Evolutionary conservation across 2,113 vertebrate species (phyloP).

Genomic region (Pseudopodoces humilis): DNA sequence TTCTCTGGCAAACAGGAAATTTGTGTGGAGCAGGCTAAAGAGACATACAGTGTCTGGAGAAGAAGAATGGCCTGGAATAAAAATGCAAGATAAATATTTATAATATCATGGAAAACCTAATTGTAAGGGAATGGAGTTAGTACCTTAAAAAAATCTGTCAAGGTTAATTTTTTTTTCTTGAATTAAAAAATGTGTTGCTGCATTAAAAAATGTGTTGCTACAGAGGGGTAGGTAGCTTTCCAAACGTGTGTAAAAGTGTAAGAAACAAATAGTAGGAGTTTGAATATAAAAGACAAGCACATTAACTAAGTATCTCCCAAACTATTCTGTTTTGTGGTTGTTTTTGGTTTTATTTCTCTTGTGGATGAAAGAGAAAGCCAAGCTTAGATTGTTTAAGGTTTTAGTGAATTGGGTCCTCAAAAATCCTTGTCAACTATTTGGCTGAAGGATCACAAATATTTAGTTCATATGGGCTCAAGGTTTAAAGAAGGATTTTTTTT

Average conservation of each 20-base stretch:
- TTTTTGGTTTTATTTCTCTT: not conserved
- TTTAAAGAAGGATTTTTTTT: not conserved
- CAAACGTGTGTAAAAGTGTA: not conserved
- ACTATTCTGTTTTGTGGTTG: rapidly evolving
- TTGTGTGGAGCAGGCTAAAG: not conserved
- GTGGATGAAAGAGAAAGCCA: not conserved
- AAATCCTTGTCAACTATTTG: not conserved
- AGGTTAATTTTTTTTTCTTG: slow-evolving; percentile 15
- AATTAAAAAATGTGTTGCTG: slow-evolving; percentile 21
- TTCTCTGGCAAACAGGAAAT: slow-evolving; percentile 3
- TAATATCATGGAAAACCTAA: slow-evolving; percentile 10
- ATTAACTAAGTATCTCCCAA: not conserved
- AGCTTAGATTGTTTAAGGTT: not conserved
- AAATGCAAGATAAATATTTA: slow-evolving; percentile 40
- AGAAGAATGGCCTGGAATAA: slow-evolving; percentile 33
- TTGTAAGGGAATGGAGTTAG: not conserved
- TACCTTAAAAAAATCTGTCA: not conserved
- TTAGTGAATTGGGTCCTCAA: not conserved
- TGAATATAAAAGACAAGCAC: not conserved
- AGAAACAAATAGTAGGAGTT: not conserved
- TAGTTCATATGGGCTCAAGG: not conserved
- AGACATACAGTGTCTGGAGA: not conserved
- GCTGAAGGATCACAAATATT: not conserved
- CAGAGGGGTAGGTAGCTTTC: not conserved
- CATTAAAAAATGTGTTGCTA: slow-evolving; percentile 19